Percentiles rank a stretch among this genome's conserved stretches.
Conservation (phyloP, 2,888 invertebrate genomes). For the Unio delphinus region DNA sequence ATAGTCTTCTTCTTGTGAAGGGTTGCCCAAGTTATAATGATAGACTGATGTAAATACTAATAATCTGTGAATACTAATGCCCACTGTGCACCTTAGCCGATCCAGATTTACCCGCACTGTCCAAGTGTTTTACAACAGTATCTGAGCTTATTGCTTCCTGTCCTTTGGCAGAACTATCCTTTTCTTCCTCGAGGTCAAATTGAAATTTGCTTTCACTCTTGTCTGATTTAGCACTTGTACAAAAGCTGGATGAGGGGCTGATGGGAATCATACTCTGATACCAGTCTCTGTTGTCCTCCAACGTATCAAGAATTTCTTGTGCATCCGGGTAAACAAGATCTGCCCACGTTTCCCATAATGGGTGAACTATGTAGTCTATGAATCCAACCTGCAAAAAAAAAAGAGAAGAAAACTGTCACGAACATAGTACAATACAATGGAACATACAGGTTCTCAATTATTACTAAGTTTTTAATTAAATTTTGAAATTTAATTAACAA, state of each 20-base stretch:
- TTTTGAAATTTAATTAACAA: no score
- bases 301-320: slow-evolving; percentile 95
- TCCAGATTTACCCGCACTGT: slow-evolving; percentile 13
- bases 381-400: slow-evolving; percentile 85
- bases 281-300: slow-evolving; percentile 99
- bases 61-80: no score
- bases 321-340: slow-evolving; percentile 99
- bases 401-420: slow-evolving; percentile 9
- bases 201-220: slow-evolving; percentile 52
- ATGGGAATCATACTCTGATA: slow-evolving; percentile 93
- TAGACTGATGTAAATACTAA: no score
- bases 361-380: slow-evolving; percentile 99
- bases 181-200: slow-evolving; percentile 58
- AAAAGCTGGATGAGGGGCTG: slow-evolving; percentile 78
- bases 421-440: not conserved
- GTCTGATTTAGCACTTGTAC: slow-evolving; percentile 40
- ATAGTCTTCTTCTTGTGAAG: no score
- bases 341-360: slow-evolving; percentile 99
- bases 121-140: slow-evolving; percentile 24
- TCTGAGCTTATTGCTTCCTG: slow-evolving; percentile 7
- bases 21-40: no score
- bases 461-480: no score
- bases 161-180: slow-evolving; percentile 21
- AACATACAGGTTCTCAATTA: not conserved
- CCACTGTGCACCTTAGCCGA: slow-evolving; percentile 4